Conservation (phyloP, 2,888 invertebrate genomes). For the Tortrix viridana region DNA sequence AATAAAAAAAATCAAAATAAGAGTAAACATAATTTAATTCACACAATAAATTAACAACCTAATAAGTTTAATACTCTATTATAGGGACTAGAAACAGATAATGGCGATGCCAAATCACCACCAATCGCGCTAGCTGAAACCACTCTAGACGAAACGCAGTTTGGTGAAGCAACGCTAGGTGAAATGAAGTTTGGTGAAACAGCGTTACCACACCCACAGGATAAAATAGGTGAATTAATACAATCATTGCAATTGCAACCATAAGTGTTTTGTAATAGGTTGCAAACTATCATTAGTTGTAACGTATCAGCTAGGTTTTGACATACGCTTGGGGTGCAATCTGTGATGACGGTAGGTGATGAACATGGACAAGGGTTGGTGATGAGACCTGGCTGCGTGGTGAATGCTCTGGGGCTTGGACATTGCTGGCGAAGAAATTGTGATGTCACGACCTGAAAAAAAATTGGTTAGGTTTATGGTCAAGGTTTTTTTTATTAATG, state of each 20-base stretch:
- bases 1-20: not conserved
- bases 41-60: constrained; percentile 11
- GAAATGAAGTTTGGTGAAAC: constrained; percentile 39
- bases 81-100: constrained; percentile 16
- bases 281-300: constrained; percentile 67
- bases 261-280: constrained; percentile 60
- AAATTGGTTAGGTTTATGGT: constrained; percentile 5
- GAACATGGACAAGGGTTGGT: constrained; percentile 19
- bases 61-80: constrained; percentile 20
- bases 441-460: constrained; percentile 51
- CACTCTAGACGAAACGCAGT: constrained; percentile 40
- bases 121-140: constrained; percentile 35
- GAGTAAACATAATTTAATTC: constrained; percentile 1
- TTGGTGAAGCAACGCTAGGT: constrained; percentile 43
- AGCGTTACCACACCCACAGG: constrained; percentile 42
- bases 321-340: constrained; percentile 66
- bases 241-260: constrained; percentile 52
- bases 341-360: constrained; percentile 60
- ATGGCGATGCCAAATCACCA: not conserved
- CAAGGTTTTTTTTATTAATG: not conserved
- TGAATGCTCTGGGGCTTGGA: constrained; percentile 36
- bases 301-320: constrained; percentile 67
- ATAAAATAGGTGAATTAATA: constrained; percentile 49
- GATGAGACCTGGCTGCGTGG: constrained; percentile 16
- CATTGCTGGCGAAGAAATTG: constrained; percentile 51